Base-by-base conservation (phyloP, 2,888 invertebrate species). In the Tortrix viridana region DNA sequence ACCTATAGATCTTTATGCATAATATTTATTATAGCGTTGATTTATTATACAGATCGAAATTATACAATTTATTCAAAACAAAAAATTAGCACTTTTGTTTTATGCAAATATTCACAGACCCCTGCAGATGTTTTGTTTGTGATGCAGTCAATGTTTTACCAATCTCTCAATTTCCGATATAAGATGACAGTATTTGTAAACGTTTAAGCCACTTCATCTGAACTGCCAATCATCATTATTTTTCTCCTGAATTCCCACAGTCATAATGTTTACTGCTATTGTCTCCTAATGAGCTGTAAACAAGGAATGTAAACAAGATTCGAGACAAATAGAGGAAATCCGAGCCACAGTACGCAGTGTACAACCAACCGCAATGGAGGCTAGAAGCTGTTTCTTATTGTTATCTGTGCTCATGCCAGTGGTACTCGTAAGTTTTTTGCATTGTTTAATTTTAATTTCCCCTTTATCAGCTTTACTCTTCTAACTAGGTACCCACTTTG, bases 321-420 rank as follows among this genome's bases (percentile, higher is more conserved):
- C 44, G 18, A 54, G 26, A 43, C 52, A 38, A 59, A 57, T 58
- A 63, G 62, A 60, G 47, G 48, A 55, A 32, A 26, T 44, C 41
- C 22, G 44, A 52, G 63, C 60, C 61, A 56, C 70, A 65, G 43
- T 65, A 60, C 64, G 53, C 70, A 67, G 46, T 66, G 61, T 62
- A 65, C 67, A 64, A 60, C 68, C 63, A 65, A 58, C 50, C 65
- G 65, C 55, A 67, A 85, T 85, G 85, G 78, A 80, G 74, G 76
- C 71, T 19, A 76, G 69, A 60, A 70, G 60, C 47, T 73, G 69
- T 65, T 66, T 69, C 6, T 38, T 79, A 67, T 58, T 81, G 38
- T 67, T 79, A 65, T 73, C 82, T 67, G 65, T 81, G 54, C 23
- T 79, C 3, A 60, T 70, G 3, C 72, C 77, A 14, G 56, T 74